phyloP scores from a whole-genome alignment of 2,888 invertebrate species.

The Drosophila mimetica region DNA sequence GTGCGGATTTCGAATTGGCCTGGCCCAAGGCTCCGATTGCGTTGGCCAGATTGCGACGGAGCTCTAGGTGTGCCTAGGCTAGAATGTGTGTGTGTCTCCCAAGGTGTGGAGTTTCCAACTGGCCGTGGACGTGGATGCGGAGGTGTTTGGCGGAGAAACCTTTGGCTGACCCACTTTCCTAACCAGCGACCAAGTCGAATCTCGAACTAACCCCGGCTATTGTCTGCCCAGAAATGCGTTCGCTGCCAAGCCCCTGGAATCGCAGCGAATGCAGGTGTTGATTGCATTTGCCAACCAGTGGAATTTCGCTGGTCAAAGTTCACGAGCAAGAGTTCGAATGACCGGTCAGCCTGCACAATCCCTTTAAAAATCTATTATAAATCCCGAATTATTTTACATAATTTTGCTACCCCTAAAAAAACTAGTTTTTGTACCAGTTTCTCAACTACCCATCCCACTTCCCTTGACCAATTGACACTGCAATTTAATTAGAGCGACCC shows the following conservation, averaged over 20 bases:
- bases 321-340: slow-evolving; percentile 24
- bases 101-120: slow-evolving; percentile 61
- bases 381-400: slow-evolving; percentile 31
- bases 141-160: slow-evolving; percentile 62
- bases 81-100: slow-evolving; percentile 29
- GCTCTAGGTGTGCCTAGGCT: slow-evolving; percentile 39
- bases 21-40: slow-evolving; percentile 47
- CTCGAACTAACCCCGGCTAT: slow-evolving; percentile 28
- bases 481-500: slow-evolving; percentile 80
- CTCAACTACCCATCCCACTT: slow-evolving; percentile 24
- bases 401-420: slow-evolving; percentile 28
- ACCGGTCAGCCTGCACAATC: slow-evolving; percentile 9
- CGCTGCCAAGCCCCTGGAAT: slow-evolving; percentile 28
- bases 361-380: slow-evolving; percentile 39
- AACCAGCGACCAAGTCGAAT: slow-evolving; percentile 15
- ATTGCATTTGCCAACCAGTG: slow-evolving; percentile 8
- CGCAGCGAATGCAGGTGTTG: slow-evolving; percentile 40
- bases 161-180: slow-evolving; percentile 67
- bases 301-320: slow-evolving; percentile 40
- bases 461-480: slow-evolving; percentile 74
- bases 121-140: slow-evolving; percentile 59
- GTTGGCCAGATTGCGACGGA: slow-evolving; percentile 44
- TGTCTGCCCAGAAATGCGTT: slow-evolving; percentile 44
- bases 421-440: slow-evolving; percentile 53
- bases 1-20: slow-evolving; percentile 34